Evolutionary conservation across 2,113 vertebrate genomes (phyloP).

Genomic region (Oncorhynchus mykiss): DNA sequence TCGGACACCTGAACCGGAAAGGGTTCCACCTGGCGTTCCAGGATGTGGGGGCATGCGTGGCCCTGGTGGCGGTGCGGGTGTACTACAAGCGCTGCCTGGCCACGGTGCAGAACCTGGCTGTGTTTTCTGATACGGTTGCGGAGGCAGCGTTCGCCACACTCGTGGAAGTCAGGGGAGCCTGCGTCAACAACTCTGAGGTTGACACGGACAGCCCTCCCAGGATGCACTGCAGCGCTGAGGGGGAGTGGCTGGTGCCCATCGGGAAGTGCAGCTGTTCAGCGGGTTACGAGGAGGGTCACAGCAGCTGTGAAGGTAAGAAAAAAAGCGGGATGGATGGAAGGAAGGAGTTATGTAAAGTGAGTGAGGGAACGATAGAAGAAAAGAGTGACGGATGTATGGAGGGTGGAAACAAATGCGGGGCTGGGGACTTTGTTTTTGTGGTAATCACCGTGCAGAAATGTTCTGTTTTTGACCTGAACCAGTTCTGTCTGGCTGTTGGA

Average conservation of each 20-base stretch:
- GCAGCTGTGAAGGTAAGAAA: slow-evolving; percentile 89
- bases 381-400: background rate
- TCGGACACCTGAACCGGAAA: slow-evolving; percentile 87
- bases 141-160: slow-evolving; percentile 89
- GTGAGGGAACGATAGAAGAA: background rate
- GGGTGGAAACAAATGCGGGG: background rate
- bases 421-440: background rate
- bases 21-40: slow-evolving; percentile 97
- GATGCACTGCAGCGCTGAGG: slow-evolving; percentile 97
- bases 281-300: slow-evolving; percentile 92
- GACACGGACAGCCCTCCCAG: slow-evolving; percentile 86
- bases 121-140: slow-evolving; percentile 90
- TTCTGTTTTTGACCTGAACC: too few species aligned
- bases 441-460: too few species aligned
- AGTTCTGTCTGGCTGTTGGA: too few species aligned
- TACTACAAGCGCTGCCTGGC: slow-evolving; percentile 93
- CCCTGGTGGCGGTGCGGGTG: slow-evolving; percentile 90
- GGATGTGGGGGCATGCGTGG: slow-evolving; percentile 94
- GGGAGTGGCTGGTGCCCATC: slow-evolving; percentile 95
- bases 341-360: background rate
- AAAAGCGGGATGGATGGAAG: background rate
- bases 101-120: slow-evolving; percentile 86
- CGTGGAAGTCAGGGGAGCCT: slow-evolving; percentile 90
- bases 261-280: slow-evolving; percentile 93
- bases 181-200: slow-evolving; percentile 87